These are phyloP conservation scores for Sitobion miscanthi DNA, from an alignment of 1,140 invertebrate species.

Conservation along the genomic window DNA sequence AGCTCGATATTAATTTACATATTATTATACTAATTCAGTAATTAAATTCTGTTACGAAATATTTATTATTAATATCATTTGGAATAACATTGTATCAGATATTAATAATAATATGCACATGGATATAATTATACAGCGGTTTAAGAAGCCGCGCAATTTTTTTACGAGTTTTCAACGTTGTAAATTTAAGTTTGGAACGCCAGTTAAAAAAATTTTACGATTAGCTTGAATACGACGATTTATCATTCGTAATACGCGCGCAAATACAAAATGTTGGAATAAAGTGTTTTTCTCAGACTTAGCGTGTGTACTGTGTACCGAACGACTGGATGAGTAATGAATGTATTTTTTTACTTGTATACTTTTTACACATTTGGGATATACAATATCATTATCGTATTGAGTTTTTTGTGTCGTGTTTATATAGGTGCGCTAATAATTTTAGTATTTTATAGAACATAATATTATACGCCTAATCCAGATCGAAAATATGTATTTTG, in stretches of 20 bases:
- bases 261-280: background rate
- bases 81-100: background rate
- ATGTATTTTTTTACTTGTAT: background rate
- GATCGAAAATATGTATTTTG: too few species aligned
- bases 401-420: background rate
- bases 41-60: background rate
- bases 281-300: background rate
- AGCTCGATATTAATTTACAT: background rate
- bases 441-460: background rate
- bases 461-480: too few species aligned
- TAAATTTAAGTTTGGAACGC: background rate
- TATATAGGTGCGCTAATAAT: background rate
- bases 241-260: background rate
- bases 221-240: background rate
- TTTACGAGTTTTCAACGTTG: background rate
- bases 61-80: background rate
- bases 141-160: background rate
- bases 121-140: background rate
- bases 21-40: background rate
- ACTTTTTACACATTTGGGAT: too few species aligned
- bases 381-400: background rate
- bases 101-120: background rate
- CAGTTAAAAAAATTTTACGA: constrained; percentile 4
- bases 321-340: background rate
- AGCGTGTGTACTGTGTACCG: background rate